Conservation (phyloP, 1,140 invertebrate species). For the Calephelis virginiensis region DNA sequence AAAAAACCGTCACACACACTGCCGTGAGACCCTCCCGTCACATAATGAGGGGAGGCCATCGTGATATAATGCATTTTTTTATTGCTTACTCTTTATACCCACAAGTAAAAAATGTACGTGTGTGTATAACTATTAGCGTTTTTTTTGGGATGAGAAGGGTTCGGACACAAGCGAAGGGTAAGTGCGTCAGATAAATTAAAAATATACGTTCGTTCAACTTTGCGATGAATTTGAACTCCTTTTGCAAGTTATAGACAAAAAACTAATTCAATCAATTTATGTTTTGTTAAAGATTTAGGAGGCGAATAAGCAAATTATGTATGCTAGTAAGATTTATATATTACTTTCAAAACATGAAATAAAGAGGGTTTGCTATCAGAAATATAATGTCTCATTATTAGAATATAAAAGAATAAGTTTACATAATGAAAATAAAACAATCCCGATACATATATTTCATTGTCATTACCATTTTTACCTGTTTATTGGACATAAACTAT, state of each 20-base stretch:
- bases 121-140: constrained; percentile 74
- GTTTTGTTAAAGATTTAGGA: no score
- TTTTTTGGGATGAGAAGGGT: constrained; percentile 68
- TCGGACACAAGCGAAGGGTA: constrained; percentile 59
- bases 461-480: no score
- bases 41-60: constrained; percentile 68
- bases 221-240: constrained; percentile 21
- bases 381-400: no score
- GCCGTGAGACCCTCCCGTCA: constrained; percentile 50
- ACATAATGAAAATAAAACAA: no score
- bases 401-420: no score
- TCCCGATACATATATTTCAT: no score
- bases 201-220: constrained; percentile 64
- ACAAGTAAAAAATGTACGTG: constrained; percentile 71
- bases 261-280: no score
- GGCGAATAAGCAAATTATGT: no score
- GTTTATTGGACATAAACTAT: no score
- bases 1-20: constrained; percentile 50
- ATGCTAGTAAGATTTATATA: no score
- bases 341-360: no score
- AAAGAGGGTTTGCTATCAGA: no score
- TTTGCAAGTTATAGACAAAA: not conserved
- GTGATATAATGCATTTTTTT: constrained; percentile 78
- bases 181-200: constrained; percentile 62
- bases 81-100: constrained; percentile 73